Percentiles rank a stretch among this genome's conserved stretches.
Conservation (phyloP, 2,797 vertebrate genomes). For the Melanotaenia pygmaea region DNA sequence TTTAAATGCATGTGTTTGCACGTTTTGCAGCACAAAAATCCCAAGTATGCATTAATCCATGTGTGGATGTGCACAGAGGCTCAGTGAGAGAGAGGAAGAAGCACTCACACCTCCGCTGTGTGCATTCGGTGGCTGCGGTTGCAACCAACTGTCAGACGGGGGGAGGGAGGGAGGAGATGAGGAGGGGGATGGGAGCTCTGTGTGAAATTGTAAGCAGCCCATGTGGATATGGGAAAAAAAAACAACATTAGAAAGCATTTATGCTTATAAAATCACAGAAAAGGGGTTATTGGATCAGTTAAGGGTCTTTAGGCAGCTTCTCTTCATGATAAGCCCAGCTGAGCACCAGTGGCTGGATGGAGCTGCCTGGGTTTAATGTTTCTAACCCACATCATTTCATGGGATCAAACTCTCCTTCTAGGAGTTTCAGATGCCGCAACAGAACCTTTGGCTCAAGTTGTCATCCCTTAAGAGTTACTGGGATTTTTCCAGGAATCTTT, state of each 20-base stretch:
- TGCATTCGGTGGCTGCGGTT: conserved; percentile 53
- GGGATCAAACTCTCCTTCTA: conserved; percentile 35
- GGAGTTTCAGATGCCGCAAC: conserved; percentile 36
- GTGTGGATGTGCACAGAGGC: conserved; percentile 43
- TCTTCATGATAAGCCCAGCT: conserved; percentile 31
- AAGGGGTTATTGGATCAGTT: conserved; percentile 52
- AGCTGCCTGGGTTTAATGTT: conserved; percentile 30
- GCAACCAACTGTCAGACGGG: conserved; percentile 63
- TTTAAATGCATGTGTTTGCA: conserved; percentile 20
- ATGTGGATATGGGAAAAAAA: conserved; percentile 48
- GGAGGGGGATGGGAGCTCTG: conserved; percentile 34
- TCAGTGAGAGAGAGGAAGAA: conserved; percentile 61
- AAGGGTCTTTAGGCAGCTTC: conserved; percentile 31
- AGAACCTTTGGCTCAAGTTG: conserved; percentile 29
- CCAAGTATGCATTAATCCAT: conserved; percentile 26
- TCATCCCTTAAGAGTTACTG: background rate
- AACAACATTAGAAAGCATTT: conserved; percentile 55
- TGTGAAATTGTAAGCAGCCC: conserved; percentile 58
- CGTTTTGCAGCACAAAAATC: conserved; percentile 6
- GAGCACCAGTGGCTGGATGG: conserved; percentile 29
- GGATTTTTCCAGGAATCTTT: conserved; percentile 4
- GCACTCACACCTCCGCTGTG: conserved; percentile 50
- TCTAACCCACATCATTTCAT: conserved; percentile 33
- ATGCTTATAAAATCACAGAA: conserved; percentile 48
- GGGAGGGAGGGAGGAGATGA: conserved; percentile 10